Evolutionary conservation across 2,113 vertebrate genomes (phyloP), one percentile per base, ranked within the genome.

Genomic region (Scatophagus argus): DNA sequence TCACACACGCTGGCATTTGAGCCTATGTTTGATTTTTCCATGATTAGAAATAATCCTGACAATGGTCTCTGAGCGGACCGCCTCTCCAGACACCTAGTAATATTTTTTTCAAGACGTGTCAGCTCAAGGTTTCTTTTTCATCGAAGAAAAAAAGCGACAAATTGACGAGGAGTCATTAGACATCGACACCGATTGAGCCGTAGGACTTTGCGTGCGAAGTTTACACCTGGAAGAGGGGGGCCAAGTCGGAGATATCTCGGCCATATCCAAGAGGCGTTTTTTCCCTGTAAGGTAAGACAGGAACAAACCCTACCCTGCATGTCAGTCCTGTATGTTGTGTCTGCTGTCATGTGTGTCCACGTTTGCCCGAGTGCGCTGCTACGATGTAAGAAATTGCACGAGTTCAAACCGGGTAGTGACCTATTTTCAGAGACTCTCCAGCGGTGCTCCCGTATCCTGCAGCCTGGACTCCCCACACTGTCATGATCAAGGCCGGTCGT

Each of bases 221-320:
- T 95, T 92, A 72, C 84, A 52, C 77, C 71, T 68, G 68, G 51
- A 77, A 88, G 87, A 83, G 74, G 80, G 76, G 74, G 62, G 69
- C 70, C 61, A 56, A 84, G 74, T 77, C 82, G 79, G 83, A 85
- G 84, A 88, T 55, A 89, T 84, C 83, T 81, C 87, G 60, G 66
- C 82, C 71, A 70, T 17, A 85, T 93, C 90, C 87, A 77, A 82
- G n/a, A n/a, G 63, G 75, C 78, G 27, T 88, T 91, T n/a, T 83
- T 84, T 39, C 77, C 46, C 72, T 62, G 54, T 34, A 85, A 94
- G 95, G 95, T 95, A 95, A 95, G 93, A 36, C 74, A 62, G 81
- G 60, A 67, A n/a, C 59, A 17, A n/a, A 23, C 21, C 41, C 36
- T 34, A 36, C 62, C 44, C 10, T 58, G 52, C 46, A 62, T 85